Percentiles rank a stretch among this genome's conserved stretches.
Evolutionary conservation across 2,888 invertebrate species (phyloP).

Genomic region (Lycocerus yunnanus): DNA sequence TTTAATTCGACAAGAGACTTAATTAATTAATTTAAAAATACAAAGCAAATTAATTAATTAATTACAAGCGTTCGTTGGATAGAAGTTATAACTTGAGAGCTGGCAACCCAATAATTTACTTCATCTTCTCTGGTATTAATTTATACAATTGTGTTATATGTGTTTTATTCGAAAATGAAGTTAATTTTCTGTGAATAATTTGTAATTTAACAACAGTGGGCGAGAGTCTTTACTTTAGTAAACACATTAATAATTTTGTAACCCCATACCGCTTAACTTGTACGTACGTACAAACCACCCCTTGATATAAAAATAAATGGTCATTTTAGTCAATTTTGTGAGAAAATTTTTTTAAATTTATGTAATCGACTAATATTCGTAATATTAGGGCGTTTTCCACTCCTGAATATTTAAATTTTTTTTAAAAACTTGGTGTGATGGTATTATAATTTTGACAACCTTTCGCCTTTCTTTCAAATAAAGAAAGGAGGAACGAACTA

Average conservation of each 20-base stretch:
- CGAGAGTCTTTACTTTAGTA: neutral
- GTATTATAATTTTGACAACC: neutral
- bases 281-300: neutral
- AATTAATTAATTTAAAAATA: neutral
- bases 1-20: neutral
- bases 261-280: neutral
- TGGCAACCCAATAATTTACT: neutral
- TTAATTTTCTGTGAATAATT: neutral
- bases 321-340: neutral
- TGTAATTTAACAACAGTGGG: neutral
- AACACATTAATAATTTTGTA: neutral
- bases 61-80: neutral
- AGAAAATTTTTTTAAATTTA: neutral
- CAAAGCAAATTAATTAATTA: neutral
- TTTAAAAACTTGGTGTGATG: neutral
- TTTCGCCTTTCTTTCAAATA: neutral
- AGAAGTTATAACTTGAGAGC: neutral
- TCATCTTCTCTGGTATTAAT: neutral
- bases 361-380: neutral
- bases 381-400: neutral
- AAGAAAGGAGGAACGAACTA: too few relatives aligned
- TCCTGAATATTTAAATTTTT: neutral
- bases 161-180: neutral
- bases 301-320: neutral
- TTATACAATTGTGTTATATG: neutral